Percentiles rank a stretch among this genome's conserved stretches.
Evolutionary conservation across 2,888 invertebrate species (phyloP).

Genomic region (Leucophenga montana): DNA sequence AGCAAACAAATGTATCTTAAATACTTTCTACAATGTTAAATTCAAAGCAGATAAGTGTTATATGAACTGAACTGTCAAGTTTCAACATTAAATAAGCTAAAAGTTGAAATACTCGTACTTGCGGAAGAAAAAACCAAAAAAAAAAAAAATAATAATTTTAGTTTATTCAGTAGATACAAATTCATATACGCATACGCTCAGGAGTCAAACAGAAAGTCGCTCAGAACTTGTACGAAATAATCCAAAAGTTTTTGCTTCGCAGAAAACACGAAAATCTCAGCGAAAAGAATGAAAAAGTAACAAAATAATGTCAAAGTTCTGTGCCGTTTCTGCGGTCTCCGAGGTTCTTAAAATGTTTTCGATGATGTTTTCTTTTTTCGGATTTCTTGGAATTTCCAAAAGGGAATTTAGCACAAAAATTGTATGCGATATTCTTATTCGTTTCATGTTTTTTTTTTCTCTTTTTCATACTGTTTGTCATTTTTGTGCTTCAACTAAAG

Average conservation of each 20-base stretch:
- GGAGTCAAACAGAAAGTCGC: slow-evolving; percentile 44
- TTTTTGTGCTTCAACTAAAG: slow-evolving; percentile 36
- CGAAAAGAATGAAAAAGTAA: slow-evolving; percentile 30
- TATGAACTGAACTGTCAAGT: background rate
- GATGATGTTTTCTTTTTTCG: slow-evolving; percentile 33
- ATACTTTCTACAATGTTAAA: no score
- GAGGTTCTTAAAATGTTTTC: slow-evolving; percentile 63
- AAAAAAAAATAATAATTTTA: slow-evolving; percentile 41
- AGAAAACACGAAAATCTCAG: slow-evolving; percentile 58
- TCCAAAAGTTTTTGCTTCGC: slow-evolving; percentile 59
- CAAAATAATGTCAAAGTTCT: slow-evolving; percentile 63
- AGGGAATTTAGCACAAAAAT: slow-evolving; percentile 56
- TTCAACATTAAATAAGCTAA: background rate
- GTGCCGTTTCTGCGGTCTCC: slow-evolving; percentile 54
- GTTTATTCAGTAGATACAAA: slow-evolving; percentile 61
- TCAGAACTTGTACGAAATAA: slow-evolving; percentile 52
- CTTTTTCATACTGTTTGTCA: slow-evolving; percentile 35
- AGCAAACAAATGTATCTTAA: no score
- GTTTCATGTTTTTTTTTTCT: slow-evolving; percentile 33
- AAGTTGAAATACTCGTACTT: no score
- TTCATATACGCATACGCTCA: slow-evolving; percentile 55
- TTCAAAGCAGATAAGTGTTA: no score
- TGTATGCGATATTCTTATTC: slow-evolving; percentile 25
- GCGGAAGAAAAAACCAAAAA: background rate
- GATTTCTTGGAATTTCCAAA: slow-evolving; percentile 56